These are phyloP conservation scores for Tor tambroides DNA, from an alignment of 2,113 vertebrate genomes.

Conservation along the genomic window DNA sequence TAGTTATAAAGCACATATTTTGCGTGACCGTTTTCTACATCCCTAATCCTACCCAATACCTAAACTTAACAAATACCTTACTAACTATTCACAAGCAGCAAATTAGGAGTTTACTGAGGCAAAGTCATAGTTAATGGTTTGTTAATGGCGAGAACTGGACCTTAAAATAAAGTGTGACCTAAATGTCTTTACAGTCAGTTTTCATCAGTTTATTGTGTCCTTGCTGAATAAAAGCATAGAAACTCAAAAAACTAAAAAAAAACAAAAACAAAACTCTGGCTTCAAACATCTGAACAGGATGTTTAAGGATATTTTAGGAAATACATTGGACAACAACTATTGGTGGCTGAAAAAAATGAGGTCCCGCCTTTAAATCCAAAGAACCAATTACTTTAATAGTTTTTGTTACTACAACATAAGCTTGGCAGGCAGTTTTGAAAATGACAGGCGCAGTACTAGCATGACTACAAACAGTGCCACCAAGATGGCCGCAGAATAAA, in stretches of 20 bases:
- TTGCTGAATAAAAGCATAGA: background rate
- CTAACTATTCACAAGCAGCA: too few relatives aligned
- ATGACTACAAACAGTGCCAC: background rate
- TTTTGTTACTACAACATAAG: background rate
- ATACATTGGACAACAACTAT: background rate
- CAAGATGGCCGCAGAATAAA: background rate
- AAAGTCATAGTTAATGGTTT: too few relatives aligned
- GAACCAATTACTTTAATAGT: background rate
- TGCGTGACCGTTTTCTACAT: too few relatives aligned
- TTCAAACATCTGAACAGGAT: background rate
- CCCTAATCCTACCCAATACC: too few relatives aligned
- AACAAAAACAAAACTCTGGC: fast-evolving
- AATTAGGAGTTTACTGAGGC: too few relatives aligned
- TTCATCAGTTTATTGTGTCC: too few relatives aligned
- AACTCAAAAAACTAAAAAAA: too few relatives aligned
- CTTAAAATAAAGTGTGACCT: too few relatives aligned
- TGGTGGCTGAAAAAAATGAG: background rate
- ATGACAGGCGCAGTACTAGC: background rate
- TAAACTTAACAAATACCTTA: too few relatives aligned
- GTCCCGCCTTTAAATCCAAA: background rate
- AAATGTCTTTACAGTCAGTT: too few relatives aligned
- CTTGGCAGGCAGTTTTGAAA: background rate
- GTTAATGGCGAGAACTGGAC: too few relatives aligned
- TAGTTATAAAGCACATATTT: too few relatives aligned
- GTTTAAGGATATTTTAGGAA: background rate